Percentiles rank a stretch among this genome's conserved stretches.
Conservation (phyloP, 1,140 invertebrate genomes). For the Calephelis virginiensis region DNA sequence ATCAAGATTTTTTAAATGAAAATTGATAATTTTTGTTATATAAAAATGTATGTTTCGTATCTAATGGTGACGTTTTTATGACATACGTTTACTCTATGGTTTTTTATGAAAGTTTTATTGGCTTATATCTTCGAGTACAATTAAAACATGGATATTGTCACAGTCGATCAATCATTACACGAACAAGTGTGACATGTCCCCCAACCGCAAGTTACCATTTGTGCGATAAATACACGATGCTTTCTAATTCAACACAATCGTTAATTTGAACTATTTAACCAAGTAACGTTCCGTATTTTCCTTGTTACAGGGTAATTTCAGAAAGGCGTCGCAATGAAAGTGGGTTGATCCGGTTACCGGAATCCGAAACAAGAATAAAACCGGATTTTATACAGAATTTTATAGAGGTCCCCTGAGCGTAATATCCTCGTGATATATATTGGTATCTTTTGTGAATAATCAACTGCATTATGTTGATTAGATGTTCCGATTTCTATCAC, state of each 20-base stretch:
- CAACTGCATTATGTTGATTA: neutral
- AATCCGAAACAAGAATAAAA: conserved; percentile 5
- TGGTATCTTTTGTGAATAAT: neutral
- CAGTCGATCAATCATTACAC: neutral
- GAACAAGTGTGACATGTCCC: conserved; percentile 11
- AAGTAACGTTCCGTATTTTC: neutral
- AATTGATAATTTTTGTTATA: no score
- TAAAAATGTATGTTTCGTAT: no score
- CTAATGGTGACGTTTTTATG: no score
- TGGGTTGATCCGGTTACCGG: conserved; percentile 7
- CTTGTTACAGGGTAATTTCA: neutral
- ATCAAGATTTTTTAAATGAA: no score
- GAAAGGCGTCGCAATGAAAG: conserved; percentile 3
- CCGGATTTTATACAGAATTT: conserved; percentile 6
- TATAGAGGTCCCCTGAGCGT: neutral
- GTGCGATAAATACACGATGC: neutral
- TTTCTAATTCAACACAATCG: neutral
- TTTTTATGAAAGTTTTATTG: no score
- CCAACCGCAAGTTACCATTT: neutral
- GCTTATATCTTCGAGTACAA: no score
- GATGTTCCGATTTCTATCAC: no score
- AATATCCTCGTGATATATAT: conserved; percentile 9
- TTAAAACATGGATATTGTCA: no score
- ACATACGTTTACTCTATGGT: no score
- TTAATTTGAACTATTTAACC: conserved; percentile 8